phyloP scores from a whole-genome alignment of 1,140 invertebrate genomes.

The Drosophila pallidifrons region DNA sequence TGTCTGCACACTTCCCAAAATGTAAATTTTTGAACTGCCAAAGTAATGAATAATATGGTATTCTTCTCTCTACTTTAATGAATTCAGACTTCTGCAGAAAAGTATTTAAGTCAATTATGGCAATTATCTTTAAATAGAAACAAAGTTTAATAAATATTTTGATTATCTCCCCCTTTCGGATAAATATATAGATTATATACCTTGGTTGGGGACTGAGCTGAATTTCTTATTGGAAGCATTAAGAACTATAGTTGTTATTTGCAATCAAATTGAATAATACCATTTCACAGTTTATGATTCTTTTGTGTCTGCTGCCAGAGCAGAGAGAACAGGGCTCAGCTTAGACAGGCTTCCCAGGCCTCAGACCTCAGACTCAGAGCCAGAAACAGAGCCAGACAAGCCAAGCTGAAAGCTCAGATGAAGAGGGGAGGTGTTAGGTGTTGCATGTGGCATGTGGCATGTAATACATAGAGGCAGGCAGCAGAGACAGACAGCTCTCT shows the following conservation, averaged over 20 bases:
- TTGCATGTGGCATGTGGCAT: constrained; percentile 25
- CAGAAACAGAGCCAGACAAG: constrained; percentile 3
- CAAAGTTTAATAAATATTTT: background rate
- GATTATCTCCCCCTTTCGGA: background rate
- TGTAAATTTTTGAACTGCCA: no score
- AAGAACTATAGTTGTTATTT: constrained; percentile 45
- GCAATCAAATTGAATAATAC: constrained; percentile 74
- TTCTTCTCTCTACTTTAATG: no score
- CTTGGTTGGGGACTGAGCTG: background rate
- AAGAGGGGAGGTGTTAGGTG: background rate
- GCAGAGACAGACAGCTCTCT: constrained; percentile 22
- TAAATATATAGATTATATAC: no score
- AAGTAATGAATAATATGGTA: no score
- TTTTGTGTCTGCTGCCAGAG: constrained; percentile 54
- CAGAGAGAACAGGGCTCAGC: background rate
- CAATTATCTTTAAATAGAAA: background rate
- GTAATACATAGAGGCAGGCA: constrained; percentile 46
- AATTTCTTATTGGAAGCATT: constrained; percentile 3
- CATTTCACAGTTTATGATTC: constrained; percentile 80
- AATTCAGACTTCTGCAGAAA: no score
- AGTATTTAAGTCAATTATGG: background rate
- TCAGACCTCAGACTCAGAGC: background rate
- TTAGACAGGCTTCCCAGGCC: constrained; percentile 3
- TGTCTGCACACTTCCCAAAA: no score
- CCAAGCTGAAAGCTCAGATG: background rate